Conservation (phyloP, 2,113 vertebrate species). For the Dinomys branickii region DNA sequence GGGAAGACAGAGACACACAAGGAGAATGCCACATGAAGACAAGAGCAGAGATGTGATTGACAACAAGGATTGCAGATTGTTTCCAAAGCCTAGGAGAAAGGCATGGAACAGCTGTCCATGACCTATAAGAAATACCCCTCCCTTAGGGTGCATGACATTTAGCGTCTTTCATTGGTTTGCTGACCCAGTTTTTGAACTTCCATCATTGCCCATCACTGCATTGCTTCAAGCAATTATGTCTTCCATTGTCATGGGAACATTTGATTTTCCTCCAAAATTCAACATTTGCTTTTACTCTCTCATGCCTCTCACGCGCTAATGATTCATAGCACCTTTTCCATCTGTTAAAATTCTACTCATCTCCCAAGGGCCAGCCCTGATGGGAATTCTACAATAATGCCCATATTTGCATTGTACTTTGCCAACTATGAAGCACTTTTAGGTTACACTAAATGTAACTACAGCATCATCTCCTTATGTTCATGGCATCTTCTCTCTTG, state of each 20-base stretch:
- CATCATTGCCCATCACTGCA: background rate
- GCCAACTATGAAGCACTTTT: background rate
- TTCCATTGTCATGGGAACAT: constrained; percentile 6
- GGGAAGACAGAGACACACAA: background rate
- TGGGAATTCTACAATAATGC: background rate
- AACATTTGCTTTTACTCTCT: constrained; percentile 7
- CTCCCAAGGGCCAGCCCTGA: constrained; percentile 10
- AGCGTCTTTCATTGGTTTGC: background rate
- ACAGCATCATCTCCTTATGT: background rate
- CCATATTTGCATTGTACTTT: background rate
- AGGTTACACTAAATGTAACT: background rate
- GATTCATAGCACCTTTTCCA: constrained; percentile 26
- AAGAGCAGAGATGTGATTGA: background rate
- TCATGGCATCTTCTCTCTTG: background rate
- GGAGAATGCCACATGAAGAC: background rate
- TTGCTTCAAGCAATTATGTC: background rate
- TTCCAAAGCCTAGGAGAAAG: background rate
- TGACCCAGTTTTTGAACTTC: background rate
- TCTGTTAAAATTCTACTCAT: constrained; percentile 46
- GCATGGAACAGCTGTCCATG: background rate
- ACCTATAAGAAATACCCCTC: background rate
- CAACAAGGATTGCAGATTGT: background rate
- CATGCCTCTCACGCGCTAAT: background rate
- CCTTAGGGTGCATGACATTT: background rate
- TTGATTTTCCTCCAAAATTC: background rate